Base-by-base conservation (phyloP, 1,140 invertebrate genomes). In the Aethina tumida region DNA sequence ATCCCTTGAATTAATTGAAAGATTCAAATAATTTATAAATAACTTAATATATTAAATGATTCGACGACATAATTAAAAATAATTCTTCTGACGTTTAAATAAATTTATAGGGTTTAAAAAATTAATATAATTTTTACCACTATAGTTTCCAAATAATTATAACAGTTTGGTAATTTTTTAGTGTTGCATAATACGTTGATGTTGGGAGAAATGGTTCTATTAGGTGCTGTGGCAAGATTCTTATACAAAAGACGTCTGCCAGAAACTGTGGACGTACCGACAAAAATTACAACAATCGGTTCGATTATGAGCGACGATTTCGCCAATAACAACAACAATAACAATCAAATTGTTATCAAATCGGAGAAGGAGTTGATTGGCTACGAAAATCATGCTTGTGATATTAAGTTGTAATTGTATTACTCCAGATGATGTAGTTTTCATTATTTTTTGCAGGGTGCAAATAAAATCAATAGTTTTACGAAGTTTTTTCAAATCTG, bases 151-250 rank as follows among this genome's bases (percentile, higher is more conserved):
- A 18, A 28, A 15, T 5, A 24, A 30, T 38, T 33, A n/a, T 12
- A n/a, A 27, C 2, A 35, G 3, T 35, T 35, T 35, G 3, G 22
- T 35, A 5, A 4, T 3, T 2, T 19, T 39, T 39, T 43, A 76
- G 74, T 75, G 46, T 63, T 75, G 22, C 69, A 75, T 52, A 74
- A 75, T 45, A 62, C 64, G 1, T 41, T 71, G 5, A 74, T 72
- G 62, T 53, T 75, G n/a, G 35, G 65, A 31, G 74, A 77, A 55
- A 76, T 77, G 71, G 55, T 75, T 3, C 33, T 74, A 1, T 55
- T 78, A 3, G 65, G 64, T 8, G 49, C 66, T n/a, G 62, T 68
- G 50, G 74, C 74, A 0, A 62, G 70, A 51, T 53, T 59, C 16
- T 43, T 77, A 7, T 77, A 78, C 48, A 67, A 68, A 19, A 49